Evolutionary conservation across 1,140 invertebrate genomes (phyloP), one percentile per base, ranked within the genome.

Genomic region (Lasaia peninsularis): DNA sequence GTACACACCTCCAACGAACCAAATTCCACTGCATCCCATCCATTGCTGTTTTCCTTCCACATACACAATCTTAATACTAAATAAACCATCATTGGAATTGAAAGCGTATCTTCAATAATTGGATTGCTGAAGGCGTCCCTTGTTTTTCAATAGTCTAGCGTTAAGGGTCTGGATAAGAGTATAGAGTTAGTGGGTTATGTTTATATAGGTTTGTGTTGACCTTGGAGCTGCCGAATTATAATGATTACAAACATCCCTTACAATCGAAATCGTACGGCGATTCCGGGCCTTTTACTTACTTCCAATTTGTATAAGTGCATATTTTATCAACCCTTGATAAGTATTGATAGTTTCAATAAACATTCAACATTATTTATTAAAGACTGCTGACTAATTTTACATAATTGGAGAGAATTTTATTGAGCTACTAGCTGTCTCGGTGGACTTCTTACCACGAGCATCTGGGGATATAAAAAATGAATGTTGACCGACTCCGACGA

Each of bases 141-240:
- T 35, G 35, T 54, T 54, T 40, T 40, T 54, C 52, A 75, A 69
- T 74, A 73, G 71, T 75, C 76, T 80, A 84, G 72, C 72, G 69
- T 80, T 80, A 84, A 84, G 78, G 80, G 81, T 84, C 81, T 77
- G 74, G 74, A 72, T 78, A 79, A 73, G 73, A 73, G 65, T 67
- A 67, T 54, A 54, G 52, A 34, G 18, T 24, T 54, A 21, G 33
- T 35, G 33, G 52, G 52, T 54, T 24, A 35, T 34, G 49, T 51
- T 50, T 34, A 40, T 35, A 33, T 54, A 40, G 35, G 35, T 53
- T 34, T 40, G 37, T 28, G 20, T 37, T 20, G 52, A 54, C 52
- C 52, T 54, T 54, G 52, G 9, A 33, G 6, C 51, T 34, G 51
- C 28, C 16, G 24, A 32, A 31, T 52, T 33, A 52, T 32, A 52